Conservation (phyloP, 2,888 invertebrate species). For the Campaea margaritaria region DNA sequence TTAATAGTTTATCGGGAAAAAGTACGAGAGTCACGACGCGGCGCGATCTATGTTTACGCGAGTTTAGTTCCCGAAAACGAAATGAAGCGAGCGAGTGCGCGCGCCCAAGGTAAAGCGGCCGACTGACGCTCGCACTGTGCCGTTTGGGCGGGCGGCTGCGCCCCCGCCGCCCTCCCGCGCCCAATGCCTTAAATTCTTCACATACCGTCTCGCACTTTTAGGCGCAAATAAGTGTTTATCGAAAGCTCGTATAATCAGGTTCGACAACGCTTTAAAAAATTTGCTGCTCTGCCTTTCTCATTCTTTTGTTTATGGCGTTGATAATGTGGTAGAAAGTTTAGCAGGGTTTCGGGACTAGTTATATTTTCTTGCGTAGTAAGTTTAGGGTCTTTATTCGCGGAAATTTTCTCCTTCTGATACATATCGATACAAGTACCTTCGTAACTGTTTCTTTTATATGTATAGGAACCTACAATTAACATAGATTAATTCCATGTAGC, state of each 20-base stretch:
- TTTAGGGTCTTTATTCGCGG: no score
- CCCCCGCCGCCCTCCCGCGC: constrained; percentile 65
- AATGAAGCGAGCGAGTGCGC: constrained; percentile 43
- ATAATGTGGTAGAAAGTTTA: no score
- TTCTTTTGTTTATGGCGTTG: background rate
- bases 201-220: constrained; percentile 63
- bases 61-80: constrained; percentile 14
- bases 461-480: no score
- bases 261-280: constrained; percentile 41
- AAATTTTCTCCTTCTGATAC: no score
- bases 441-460: no score
- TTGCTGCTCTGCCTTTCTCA: constrained; percentile 17
- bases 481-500: no score
- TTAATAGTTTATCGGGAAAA: constrained; percentile 41
- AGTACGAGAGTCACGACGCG: constrained; percentile 23
- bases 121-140: constrained; percentile 48
- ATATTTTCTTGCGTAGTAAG: no score
- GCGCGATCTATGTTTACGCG: constrained; percentile 32
- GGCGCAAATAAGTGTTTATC: constrained; percentile 62
- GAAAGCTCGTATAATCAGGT: constrained; percentile 50
- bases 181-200: constrained; percentile 65
- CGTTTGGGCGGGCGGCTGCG: constrained; percentile 70
- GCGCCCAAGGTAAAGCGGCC: constrained; percentile 43
- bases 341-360: no score
- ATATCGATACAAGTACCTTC: no score